Base-by-base conservation (phyloP, 2,888 invertebrate genomes). In the Mimas tiliae region DNA sequence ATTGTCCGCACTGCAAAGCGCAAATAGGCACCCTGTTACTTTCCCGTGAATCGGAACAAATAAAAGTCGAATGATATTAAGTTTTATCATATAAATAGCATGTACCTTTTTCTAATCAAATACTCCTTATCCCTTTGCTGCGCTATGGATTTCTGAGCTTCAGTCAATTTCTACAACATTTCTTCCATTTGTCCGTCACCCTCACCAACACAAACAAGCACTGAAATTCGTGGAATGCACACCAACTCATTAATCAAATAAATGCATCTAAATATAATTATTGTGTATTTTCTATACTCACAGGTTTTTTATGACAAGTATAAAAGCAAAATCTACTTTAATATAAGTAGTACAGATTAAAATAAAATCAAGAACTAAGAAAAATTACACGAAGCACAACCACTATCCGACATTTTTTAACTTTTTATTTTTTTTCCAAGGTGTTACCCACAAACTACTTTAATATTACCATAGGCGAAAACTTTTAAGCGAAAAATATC, bases 121-220 rank as follows among this genome's bases (percentile, higher is more conserved):
- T 76, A 73, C 74, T 78, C 72, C 74, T 75, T 72, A 73, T 72
- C 74, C 75, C 69, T 69, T 73, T 74, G 71, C 73, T 73, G 75
- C 72, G 73, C 71, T 70, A 74, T 42, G 58, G 69, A 71, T 76
- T 74, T 80, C 72, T 75, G 70, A 78, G 72, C 76, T 85, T 82
- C 77, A 77, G 80, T 82, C 74, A 76, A 82, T 86, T 82, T 81
- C 82, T 89, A 90, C 81, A 86, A 91, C 88, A 90, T 89, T 87
- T 88, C 86, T 80, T 81, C 81, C 79, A 87, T 84, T 86, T 83
- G 86, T 85, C 81, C 81, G 84, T 86, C 86, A 85, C 84, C 82
- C 85, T 86, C 86, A 89, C 89, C 81, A 90, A 88, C 87, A 91
- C 90, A 91, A 88, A 90, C 88, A 89, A 85, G 81, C 80, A 86